Evolutionary conservation across 1,140 invertebrate genomes (phyloP), one percentile per base, ranked within the genome.

Genomic region (Dreissena polymorpha): DNA sequence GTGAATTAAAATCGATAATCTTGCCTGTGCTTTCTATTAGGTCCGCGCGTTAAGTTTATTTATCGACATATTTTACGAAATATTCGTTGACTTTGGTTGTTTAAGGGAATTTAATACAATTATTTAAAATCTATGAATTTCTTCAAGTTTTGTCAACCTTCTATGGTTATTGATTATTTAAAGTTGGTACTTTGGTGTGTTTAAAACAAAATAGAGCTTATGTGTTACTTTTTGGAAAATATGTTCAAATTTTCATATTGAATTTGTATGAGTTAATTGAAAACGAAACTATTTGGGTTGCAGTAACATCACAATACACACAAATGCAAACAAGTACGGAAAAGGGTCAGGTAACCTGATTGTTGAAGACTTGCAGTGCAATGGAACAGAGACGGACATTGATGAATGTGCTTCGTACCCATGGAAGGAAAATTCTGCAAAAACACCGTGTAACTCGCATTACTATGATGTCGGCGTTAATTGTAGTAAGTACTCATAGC

Each of bases 361-460:
- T 23, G 60, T 76, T 6, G 29, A 64, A 51, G 60, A 76, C 14
- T 7, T 76, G 5, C 12, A 64, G 5, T 76, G 74, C 21, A 76
- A 49, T 3, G 74, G 74, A 14, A 18, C 14, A 0, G 74, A 76
- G 51, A 5, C 57, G 10, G 60, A 76, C 50, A n/a, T 76, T 7
- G 57, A 64, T 25, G 60, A 76, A 49, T 76, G 74, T 65, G 60
- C 12, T 16, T 65, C 74, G 10, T 76, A 63, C 50, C 63, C 57
- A 5, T 65, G 74, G 60, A 16, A 18, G 16, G 8, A 49, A 63
- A 50, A 65, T 50, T 23, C 29, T 18, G 39, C 39, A 39, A 2
- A 39, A 39, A 1, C 29, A 18, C 25, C 12, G 5, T 76, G 63
- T 21, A n/a, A n/a, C n/a, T n/a, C 21, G 10, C 5, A 10, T 14